Base-by-base conservation (phyloP, 1,140 invertebrate genomes). In the Drosophila repletoides region DNA sequence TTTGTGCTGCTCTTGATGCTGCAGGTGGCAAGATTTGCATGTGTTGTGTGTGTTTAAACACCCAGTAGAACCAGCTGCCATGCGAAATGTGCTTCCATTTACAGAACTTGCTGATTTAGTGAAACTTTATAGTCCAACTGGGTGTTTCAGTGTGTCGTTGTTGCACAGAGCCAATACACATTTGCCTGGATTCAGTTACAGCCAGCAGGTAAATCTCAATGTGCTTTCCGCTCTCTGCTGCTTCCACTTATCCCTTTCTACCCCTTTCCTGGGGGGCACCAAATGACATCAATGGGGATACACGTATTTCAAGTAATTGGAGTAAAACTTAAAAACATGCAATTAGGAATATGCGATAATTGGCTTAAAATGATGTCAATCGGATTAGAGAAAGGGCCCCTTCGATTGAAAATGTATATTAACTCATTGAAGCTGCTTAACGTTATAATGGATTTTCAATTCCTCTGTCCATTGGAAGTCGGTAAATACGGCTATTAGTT, bases 11-110 rank as follows among this genome's bases (percentile, higher is more conserved):
- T 43, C 19, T 31, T 31, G 36, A 6, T 48, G 64, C 31, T 56
- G 53, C 43, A 64, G 76, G 59, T 71, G 26, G n/a, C n/a, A 43
- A 53, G 36, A 68, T 77, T 63, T 45, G 22, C 41, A 41, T 72
- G 70, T 43, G 31, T 31, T 22, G 12, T 28, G 24, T 49, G 7
- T 24, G 26, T 14, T 45, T 28, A 6, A 31, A 10, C 58, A 29
- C 26, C 34, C 19, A 7, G 1, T 31, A n/a, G n/a, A n/a, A 63
- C 41, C 19, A 61, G 31, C 26, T 40, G 34, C 12, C 29, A 26
- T 22, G 14, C n/a, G n/a, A n/a, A n/a, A n/a, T n/a, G n/a, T n/a
- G n/a, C n/a, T n/a, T n/a, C n/a, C n/a, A n/a, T n/a, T n/a, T n/a
- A n/a, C n/a, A n/a, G n/a, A n/a, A n/a, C n/a, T n/a, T n/a, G n/a